A percentile compares a stretch with the other conserved stretches of the same genome.
phyloP scores from a whole-genome alignment of 2,113 vertebrate species.

The Hyla sarda region DNA sequence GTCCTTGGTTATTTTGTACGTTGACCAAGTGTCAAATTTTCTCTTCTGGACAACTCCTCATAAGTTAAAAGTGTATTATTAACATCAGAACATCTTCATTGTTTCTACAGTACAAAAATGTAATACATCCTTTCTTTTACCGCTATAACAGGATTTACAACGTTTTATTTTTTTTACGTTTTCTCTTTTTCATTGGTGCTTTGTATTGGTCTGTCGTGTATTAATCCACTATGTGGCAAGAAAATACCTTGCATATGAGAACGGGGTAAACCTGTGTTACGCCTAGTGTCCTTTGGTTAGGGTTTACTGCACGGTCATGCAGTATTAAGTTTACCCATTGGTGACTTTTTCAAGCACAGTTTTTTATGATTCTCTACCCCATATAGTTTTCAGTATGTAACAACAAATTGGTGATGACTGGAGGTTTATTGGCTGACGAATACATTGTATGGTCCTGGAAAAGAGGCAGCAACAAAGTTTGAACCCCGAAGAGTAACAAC shows the following conservation, averaged over 20 bases:
- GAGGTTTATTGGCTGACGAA: not conserved
- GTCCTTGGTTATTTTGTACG: not conserved
- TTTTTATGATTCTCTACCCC: not conserved
- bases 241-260: not conserved
- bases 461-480: not conserved
- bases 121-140: not conserved
- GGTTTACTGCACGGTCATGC: constrained; percentile 3
- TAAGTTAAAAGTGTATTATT: not conserved
- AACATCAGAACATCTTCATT: not conserved
- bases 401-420: not conserved
- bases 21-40: constrained; percentile 7
- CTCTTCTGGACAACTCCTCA: not conserved
- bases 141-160: not conserved
- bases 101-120: too few relatives aligned
- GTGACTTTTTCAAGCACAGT: not conserved
- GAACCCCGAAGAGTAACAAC: not conserved
- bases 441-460: not conserved
- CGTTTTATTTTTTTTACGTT: not conserved
- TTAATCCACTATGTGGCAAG: not conserved
- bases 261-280: not conserved
- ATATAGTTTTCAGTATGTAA: too few relatives aligned
- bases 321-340: not conserved
- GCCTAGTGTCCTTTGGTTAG: not conserved
- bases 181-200: not conserved
- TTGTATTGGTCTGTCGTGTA: not conserved